Conservation (phyloP, 2,797 vertebrate species). For the Hapalemur alaotrensis region DNA sequence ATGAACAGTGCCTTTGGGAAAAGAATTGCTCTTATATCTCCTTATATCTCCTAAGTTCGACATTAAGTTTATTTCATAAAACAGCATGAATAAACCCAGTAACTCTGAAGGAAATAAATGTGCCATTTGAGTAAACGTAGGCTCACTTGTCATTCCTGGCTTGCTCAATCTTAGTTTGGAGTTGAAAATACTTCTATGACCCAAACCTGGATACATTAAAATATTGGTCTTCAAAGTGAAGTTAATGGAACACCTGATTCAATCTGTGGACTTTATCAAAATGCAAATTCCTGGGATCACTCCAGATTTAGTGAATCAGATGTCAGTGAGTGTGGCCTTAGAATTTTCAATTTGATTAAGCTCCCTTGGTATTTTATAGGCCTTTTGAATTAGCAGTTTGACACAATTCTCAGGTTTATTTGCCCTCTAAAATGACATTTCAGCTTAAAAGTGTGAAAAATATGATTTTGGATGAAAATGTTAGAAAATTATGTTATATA, state of each 20-base stretch:
- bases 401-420: background rate
- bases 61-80: conserved; percentile 49
- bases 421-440: background rate
- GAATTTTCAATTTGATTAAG: background rate
- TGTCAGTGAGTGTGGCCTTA: background rate
- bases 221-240: background rate
- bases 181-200: background rate
- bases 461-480: background rate
- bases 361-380: background rate
- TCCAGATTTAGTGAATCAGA: background rate
- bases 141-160: background rate
- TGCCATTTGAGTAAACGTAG: background rate
- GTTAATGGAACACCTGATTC: background rate
- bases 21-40: background rate
- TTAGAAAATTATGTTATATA: background rate
- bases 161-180: background rate
- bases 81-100: conserved; percentile 16
- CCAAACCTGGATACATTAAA: background rate
- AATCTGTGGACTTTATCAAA: background rate
- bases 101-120: conserved; percentile 39
- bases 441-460: background rate
- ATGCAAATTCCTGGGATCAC: background rate
- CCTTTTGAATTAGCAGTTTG: background rate
- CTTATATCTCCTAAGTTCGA: background rate
- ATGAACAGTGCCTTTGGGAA: background rate